Base-by-base conservation (phyloP, 92 coral and sea anemone species). In the Pocillopora grandis region DNA sequence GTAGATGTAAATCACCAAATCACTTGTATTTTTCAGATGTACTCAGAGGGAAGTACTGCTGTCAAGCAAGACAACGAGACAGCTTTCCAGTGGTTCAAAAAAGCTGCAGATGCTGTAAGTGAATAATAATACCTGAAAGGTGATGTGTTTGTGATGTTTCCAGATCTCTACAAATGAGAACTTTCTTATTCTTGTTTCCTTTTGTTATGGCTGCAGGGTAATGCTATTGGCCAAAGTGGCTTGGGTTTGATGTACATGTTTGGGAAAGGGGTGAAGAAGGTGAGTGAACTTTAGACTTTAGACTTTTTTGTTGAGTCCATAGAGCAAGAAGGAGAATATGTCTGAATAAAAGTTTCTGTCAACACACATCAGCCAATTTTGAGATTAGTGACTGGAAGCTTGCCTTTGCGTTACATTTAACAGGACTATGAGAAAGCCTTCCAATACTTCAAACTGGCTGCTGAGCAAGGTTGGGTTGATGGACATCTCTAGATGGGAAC, bases 391-490 rank as follows among this genome's bases (percentile, higher is more conserved):
- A 27, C 0, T 63, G 23, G 19, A 31, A 61, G 21, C 55, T 10
- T 58, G 12, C 18, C 14, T 11, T 52, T 19, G 15, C 66, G 27
- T 77, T 66, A 13, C 58, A 68, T 9, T 18, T 21, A 42, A 3
- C n/a, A 96, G 99, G 92, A 96, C 79, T 96, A 94, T 77, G 97
- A 88, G 75, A 95, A 90, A 70, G 99, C 99, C 8, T 94, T 96
- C 84, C 91, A 94, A 88, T 96, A 92, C 80, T 96, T 96, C 93
- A 94, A 94, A 90, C 85, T 94, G 89, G 99, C 99, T 17, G 99
- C 99, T 8, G 99, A 96, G 61, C 99, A 96, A 83, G 98, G 99
- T 48, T 96, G 99, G 99, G 98, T 96, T 21, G 99, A 96, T 76
- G 98, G 99, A 3, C 99, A 96, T 74, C 89, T 96, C 15, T 98